Evolutionary conservation across 2,113 vertebrate species (phyloP).

Genomic region (Puma concolor): DNA sequence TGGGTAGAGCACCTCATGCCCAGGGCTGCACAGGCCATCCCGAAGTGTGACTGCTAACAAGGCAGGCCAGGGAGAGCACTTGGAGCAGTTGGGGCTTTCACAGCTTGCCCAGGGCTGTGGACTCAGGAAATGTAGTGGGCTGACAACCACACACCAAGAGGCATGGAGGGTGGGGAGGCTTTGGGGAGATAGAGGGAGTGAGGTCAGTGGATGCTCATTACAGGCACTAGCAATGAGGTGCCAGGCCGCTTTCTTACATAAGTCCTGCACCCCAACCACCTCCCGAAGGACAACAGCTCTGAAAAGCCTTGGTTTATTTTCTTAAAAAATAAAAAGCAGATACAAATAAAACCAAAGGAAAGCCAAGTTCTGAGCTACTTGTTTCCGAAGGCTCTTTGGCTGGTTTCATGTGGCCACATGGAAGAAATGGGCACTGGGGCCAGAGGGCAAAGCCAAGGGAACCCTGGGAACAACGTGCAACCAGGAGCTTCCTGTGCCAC

Average conservation of each 20-base stretch:
- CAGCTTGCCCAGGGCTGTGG: background rate
- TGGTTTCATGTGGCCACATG: background rate
- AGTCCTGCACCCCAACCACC: background rate
- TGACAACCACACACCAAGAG: background rate
- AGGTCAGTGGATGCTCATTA: background rate
- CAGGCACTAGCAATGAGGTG: background rate
- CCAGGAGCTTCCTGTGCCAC: background rate
- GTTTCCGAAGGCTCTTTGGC: background rate
- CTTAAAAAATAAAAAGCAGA: background rate
- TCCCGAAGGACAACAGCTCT: background rate
- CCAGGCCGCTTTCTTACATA: background rate
- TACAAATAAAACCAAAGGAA: constrained; percentile 32
- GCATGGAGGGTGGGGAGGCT: background rate
- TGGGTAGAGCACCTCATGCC: background rate
- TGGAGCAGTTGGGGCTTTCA: background rate
- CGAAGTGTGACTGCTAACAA: background rate
- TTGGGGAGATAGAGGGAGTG: background rate
- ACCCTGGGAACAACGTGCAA: no score
- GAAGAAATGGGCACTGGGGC: background rate
- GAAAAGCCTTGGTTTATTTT: background rate
- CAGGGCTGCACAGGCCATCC: background rate
- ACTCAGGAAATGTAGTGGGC: background rate
- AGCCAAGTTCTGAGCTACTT: background rate
- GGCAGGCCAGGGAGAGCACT: background rate
- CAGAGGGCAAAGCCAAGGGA: background rate